A percentile compares a stretch with the other conserved stretches of the same genome.
phyloP scores from a whole-genome alignment of 2,888 invertebrate species.

The Tenthredo notha region DNA sequence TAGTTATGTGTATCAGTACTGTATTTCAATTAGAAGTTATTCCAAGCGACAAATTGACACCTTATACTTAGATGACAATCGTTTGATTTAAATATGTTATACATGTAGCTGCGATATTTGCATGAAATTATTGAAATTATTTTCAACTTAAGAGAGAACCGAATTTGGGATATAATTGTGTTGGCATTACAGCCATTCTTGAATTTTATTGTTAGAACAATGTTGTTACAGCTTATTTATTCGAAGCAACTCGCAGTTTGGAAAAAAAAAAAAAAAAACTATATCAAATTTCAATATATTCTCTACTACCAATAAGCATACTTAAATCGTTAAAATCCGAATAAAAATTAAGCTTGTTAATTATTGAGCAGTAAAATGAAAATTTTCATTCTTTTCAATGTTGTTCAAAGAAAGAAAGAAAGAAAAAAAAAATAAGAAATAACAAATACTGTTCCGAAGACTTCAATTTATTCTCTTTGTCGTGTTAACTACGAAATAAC shows the following conservation, averaged over 20 bases:
- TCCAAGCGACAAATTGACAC: slow-evolving; percentile 3
- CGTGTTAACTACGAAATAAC: slow-evolving; percentile 32
- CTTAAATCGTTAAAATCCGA: slow-evolving; percentile 8
- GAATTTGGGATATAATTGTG: not conserved
- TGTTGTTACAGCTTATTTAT: slow-evolving; percentile 22
- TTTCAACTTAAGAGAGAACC: not conserved
- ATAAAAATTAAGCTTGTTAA: slow-evolving; percentile 7
- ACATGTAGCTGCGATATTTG: slow-evolving; percentile 3
- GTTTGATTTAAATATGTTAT: not conserved
- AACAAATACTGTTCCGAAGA: slow-evolving; percentile 15
- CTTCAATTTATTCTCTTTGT: not conserved
- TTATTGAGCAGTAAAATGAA: not conserved
- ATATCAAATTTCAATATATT: slow-evolving; percentile 26
- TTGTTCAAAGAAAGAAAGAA: not conserved
- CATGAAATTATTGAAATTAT: not conserved
- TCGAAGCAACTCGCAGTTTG: not conserved
- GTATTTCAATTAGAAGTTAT: slow-evolving; percentile 3
- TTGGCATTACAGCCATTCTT: not conserved
- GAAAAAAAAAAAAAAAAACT: not conserved
- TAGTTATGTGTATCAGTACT: not conserved
- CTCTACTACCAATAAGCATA: not conserved
- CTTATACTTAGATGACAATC: not conserved
- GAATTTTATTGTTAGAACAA: slow-evolving; percentile 20
- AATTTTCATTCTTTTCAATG: not conserved
- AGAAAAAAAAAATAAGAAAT: too few relatives aligned